Evolutionary conservation across 2,888 invertebrate genomes (phyloP).

Genomic region (Temnothorax ravouxi): DNA sequence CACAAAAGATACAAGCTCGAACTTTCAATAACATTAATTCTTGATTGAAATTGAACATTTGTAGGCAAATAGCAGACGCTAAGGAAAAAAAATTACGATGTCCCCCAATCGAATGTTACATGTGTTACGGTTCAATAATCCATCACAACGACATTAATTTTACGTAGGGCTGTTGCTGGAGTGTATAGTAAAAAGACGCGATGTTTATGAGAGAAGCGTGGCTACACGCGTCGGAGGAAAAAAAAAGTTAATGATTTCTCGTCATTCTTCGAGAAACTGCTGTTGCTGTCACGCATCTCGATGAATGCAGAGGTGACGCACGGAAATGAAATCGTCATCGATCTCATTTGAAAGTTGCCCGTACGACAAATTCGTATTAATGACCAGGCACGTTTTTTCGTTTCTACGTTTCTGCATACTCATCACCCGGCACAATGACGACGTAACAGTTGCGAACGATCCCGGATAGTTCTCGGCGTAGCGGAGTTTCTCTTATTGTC

Average conservation of each 20-base stretch:
- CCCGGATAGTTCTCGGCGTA: slow-evolving; percentile 44
- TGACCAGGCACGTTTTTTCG: slow-evolving; percentile 80
- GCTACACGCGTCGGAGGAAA: neutral
- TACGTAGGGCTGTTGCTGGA: neutral
- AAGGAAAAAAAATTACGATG: slow-evolving; percentile 25
- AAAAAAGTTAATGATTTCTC: slow-evolving; percentile 66
- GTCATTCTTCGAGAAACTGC: slow-evolving; percentile 38
- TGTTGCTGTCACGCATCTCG: slow-evolving; percentile 23
- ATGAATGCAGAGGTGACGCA: slow-evolving; percentile 50
- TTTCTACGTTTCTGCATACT: slow-evolving; percentile 74
- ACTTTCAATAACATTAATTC: neutral
- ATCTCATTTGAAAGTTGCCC: slow-evolving; percentile 68
- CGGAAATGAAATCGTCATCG: slow-evolving; percentile 82
- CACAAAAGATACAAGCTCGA: neutral
- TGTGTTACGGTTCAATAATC: slow-evolving; percentile 15
- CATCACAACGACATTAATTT: neutral
- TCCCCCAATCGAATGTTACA: neutral
- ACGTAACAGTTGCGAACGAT: slow-evolving; percentile 79
- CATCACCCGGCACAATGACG: slow-evolving; percentile 72
- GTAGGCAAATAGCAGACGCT: neutral
- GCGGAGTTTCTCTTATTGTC: slow-evolving; percentile 79
- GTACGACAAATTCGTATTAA: slow-evolving; percentile 84
- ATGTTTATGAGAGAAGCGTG: slow-evolving; percentile 57
- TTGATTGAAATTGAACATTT: neutral
- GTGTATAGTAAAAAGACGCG: neutral